Base-by-base conservation (phyloP, 2,888 invertebrate genomes). In the Andrena chrysosceles region DNA sequence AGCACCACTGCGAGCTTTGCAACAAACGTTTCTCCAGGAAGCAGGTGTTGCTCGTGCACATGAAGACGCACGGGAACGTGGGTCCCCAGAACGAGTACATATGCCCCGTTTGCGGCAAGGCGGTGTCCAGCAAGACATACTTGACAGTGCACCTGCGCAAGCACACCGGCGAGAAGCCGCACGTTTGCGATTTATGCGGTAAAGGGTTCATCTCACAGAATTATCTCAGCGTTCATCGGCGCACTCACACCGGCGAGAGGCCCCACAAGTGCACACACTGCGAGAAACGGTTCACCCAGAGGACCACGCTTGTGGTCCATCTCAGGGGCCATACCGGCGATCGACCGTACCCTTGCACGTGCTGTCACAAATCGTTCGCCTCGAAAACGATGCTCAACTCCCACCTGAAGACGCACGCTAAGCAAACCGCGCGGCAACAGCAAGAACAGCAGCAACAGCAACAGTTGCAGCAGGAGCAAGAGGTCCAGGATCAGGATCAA, bases 81-180 rank as follows among this genome's bases (percentile, higher is more conserved):
- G 92, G 91, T 0, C 90, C 91, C 0, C 93, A 95, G 92, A 94
- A 95, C 79, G 95, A 95, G 92, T 95, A 94, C 92, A 94, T 96
- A 3, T 96, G 96, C 93, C 95, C 95, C 89, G 95, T 96, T 62
- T 96, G 96, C 93, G 95, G 96, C 74, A 96, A 96, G 93, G 94
- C 95, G 84, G 95, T 96, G 5, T 95, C 96, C 49, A 95, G 95
- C 77, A 93, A 95, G 60, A 96, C 96, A 49, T 96, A 96, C 87
- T 94, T 96, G 85, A 96, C 95, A 91, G 95, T 96, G 90, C 96
- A 96, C 90, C 94, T 95, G 82, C 93, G 96, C 52, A 96, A 96
- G 67, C 96, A 96, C 91, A 95, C 95, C 1, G 96, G 96, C 0
- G 95, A 95, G 93, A 96, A 96, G 92, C 96, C 96, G 0, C 95